These are phyloP conservation scores for Ornithoptera alexandrae DNA, from an alignment of 2,888 invertebrate species.

Conservation along the genomic window DNA sequence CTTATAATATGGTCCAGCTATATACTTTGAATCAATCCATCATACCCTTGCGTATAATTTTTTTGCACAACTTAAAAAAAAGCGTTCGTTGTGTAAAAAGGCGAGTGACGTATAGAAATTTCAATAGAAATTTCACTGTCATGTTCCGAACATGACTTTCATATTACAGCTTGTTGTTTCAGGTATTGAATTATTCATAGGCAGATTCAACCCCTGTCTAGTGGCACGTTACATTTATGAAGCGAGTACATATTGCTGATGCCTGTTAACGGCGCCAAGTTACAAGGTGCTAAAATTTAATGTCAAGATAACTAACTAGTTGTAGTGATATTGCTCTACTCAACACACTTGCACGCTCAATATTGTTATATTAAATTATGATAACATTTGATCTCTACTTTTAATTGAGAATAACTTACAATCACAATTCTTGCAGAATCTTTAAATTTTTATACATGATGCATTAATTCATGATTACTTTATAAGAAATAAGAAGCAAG, in stretches of 20 bases:
- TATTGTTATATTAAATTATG: background rate
- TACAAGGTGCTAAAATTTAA: slow-evolving; percentile 9
- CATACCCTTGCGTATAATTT: too few relatives aligned
- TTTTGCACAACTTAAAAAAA: background rate
- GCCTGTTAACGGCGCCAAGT: slow-evolving; percentile 12
- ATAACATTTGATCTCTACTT: too few relatives aligned
- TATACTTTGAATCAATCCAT: too few relatives aligned
- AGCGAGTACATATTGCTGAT: slow-evolving; percentile 25
- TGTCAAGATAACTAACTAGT: background rate
- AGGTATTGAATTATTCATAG: slow-evolving; percentile 32
- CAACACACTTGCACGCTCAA: background rate
- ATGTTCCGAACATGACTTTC: slow-evolving; percentile 1
- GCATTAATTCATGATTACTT: too few relatives aligned
- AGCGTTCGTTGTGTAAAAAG: background rate
- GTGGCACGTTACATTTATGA: slow-evolving; percentile 25
- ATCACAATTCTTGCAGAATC: too few relatives aligned
- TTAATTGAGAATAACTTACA: too few relatives aligned
- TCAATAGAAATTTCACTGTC: background rate
- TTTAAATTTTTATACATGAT: too few relatives aligned
- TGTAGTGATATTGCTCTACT: background rate
- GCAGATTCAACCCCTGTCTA: slow-evolving; percentile 19
- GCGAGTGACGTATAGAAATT: background rate
- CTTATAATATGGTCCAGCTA: too few relatives aligned
- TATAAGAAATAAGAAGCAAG: too few relatives aligned
- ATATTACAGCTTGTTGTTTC: slow-evolving; percentile 6